phyloP scores from a whole-genome alignment of 2,888 invertebrate species.

The Luffia ferchaultella region DNA sequence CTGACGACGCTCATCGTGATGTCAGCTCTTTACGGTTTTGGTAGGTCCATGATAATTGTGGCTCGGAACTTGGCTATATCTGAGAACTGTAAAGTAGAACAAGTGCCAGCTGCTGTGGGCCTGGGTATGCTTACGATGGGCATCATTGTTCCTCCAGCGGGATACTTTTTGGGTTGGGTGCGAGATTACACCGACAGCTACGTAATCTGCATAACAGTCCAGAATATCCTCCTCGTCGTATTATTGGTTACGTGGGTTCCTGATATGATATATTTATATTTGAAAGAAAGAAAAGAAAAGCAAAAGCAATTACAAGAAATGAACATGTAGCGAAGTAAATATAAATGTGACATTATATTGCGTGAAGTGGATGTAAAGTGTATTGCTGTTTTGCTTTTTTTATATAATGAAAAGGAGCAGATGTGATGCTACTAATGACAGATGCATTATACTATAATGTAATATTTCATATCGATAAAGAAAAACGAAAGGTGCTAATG shows the following conservation, averaged over 20 bases:
- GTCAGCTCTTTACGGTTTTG: conserved; percentile 72
- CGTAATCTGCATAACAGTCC: conserved; percentile 68
- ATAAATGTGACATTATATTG: no score
- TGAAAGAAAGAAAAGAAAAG: conserved; percentile 32
- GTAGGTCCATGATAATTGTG: conserved; percentile 77
- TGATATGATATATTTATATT: conserved; percentile 53
- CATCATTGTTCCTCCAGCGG: conserved; percentile 70
- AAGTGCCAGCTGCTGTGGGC: conserved; percentile 75
- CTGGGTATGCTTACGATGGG: conserved; percentile 78
- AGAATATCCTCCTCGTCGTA: conserved; percentile 61
- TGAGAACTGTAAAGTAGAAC: conserved; percentile 63
- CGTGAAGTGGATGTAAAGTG: no score
- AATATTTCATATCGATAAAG: no score
- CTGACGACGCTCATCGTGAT: conserved; percentile 56
- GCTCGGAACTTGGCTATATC: conserved; percentile 76
- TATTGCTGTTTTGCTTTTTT: no score
- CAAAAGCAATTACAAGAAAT: conserved; percentile 26
- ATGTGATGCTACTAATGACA: no score
- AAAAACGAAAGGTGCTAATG: no score
- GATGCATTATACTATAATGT: no score
- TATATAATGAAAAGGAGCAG: no score
- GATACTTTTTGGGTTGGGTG: conserved; percentile 71
- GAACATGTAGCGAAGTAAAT: conserved; percentile 21
- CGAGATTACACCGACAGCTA: conserved; percentile 73
- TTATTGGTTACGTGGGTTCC: conserved; percentile 67